Conservation (phyloP, 2,113 vertebrate species). For the Geothlypis trichas region DNA sequence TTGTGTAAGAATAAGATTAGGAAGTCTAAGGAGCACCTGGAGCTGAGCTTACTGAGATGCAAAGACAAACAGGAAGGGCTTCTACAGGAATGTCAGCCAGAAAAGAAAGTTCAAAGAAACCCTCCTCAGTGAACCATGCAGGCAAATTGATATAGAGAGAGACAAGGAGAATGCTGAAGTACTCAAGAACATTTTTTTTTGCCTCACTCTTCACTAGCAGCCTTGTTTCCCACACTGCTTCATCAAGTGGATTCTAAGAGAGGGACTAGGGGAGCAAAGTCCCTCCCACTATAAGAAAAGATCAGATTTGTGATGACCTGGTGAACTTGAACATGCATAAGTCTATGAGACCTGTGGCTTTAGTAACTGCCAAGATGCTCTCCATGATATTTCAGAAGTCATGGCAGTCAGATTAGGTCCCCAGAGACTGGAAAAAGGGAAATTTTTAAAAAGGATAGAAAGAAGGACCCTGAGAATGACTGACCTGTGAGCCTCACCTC, state of each 20-base stretch:
- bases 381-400: not conserved
- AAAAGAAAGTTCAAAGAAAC: not conserved
- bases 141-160: not conserved
- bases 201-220: not conserved
- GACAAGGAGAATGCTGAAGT: not conserved
- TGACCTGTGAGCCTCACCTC: accelerated
- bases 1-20: not conserved
- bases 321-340: not conserved
- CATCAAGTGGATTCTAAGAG: not conserved
- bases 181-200: not conserved
- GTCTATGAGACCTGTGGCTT: not conserved
- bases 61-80: not conserved
- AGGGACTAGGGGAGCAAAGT: not conserved
- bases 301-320: accelerated
- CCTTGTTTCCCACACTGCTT: not conserved
- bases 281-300: not conserved
- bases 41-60: not conserved
- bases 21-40: not conserved
- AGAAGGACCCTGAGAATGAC: not conserved
- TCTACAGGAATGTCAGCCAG: not conserved
- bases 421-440: not conserved
- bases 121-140: not conserved
- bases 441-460: not conserved
- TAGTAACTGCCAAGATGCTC: not conserved
- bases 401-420: not conserved